Conservation (phyloP, 2,113 vertebrate genomes). For the Balaenoptera acutorostrata region DNA sequence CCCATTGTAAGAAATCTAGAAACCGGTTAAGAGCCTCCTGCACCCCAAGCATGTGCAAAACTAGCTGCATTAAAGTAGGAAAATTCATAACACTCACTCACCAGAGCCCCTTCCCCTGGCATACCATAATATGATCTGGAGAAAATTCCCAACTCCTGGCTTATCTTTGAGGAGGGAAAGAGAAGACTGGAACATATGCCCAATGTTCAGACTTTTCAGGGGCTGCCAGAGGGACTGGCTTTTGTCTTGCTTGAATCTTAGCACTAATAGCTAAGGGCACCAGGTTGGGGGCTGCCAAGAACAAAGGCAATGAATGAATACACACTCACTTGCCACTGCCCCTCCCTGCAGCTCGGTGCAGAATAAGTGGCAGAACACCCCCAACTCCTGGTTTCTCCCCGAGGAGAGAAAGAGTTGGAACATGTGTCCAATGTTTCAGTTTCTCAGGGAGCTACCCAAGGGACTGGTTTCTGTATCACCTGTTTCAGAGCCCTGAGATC, state of each 20-base stretch:
- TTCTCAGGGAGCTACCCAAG: not conserved
- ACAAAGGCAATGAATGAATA: not conserved
- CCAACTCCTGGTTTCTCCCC: not conserved
- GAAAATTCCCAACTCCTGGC: not conserved
- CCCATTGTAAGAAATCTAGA: not conserved
- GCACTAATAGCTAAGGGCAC: not conserved
- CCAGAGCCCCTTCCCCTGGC: not conserved
- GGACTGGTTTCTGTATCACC: not conserved
- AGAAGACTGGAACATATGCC: not conserved
- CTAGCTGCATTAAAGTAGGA: not conserved
- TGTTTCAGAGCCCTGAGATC: not conserved
- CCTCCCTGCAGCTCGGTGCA: not conserved
- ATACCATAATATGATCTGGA: not conserved
- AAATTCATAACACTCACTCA: not conserved
- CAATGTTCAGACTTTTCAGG: not conserved
- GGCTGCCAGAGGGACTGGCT: not conserved
- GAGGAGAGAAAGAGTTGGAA: not conserved
- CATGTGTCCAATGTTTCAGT: not conserved
- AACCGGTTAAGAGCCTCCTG: not conserved
- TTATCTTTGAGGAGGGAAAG: not conserved
- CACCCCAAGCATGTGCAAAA: not conserved
- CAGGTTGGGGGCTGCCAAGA: not conserved
- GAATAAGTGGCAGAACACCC: not conserved
- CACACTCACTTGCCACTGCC: not conserved
- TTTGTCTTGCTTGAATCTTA: not conserved